Conservation (phyloP, 2,797 vertebrate species). For the Potorous gilbertii region DNA sequence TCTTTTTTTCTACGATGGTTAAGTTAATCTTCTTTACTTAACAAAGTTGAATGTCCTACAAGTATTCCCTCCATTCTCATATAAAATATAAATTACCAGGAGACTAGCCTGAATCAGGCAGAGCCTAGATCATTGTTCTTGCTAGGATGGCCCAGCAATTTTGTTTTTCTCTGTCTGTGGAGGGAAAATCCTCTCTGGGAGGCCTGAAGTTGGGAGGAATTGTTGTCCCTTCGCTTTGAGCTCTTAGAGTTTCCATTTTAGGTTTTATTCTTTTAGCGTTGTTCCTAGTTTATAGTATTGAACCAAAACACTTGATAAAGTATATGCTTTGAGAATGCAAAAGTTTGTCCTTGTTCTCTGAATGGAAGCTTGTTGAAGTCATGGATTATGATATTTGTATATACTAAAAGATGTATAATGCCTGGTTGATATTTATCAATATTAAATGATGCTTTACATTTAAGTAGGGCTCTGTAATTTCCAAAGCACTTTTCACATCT, state of each 20-base stretch:
- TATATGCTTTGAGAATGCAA: constrained; percentile 2
- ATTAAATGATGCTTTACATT: not conserved
- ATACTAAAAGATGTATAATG: not conserved
- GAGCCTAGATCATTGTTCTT: not conserved
- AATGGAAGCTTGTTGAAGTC: constrained; percentile 35
- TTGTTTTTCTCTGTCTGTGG: too few relatives aligned
- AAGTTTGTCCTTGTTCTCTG: not conserved
- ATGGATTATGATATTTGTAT: constrained; percentile 7
- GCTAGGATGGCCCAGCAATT: not conserved
- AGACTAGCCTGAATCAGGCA: not conserved
- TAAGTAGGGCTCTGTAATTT: too few relatives aligned
- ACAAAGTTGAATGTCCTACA: not conserved
- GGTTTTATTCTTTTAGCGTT: not conserved
- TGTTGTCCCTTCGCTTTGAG: not conserved
- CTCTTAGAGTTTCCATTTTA: not conserved
- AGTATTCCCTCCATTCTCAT: not conserved
- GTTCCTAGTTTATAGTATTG: too few relatives aligned
- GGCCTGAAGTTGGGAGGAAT: not conserved
- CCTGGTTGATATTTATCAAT: not conserved
- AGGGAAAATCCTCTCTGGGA: not conserved
- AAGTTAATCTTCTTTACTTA: not conserved
- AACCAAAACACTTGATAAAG: not conserved
- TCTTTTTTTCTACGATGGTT: not conserved
- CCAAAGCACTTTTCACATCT: not conserved
- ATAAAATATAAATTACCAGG: not conserved